Percentiles rank a stretch among this genome's conserved stretches.
phyloP scores from a whole-genome alignment of 2,888 invertebrate species.

The Bombylius discolor region DNA sequence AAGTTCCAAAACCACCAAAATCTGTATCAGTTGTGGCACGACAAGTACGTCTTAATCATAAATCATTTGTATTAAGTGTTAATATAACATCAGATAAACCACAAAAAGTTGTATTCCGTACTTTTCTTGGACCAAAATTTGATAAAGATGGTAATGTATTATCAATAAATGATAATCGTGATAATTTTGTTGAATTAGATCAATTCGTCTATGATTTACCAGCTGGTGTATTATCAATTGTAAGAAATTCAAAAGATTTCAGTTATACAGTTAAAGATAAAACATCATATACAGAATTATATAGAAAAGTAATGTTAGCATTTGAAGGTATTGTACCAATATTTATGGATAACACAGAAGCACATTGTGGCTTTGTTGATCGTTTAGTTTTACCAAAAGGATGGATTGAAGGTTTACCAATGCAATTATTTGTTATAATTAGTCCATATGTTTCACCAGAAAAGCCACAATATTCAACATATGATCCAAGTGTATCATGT shows the following conservation, averaged over 20 bases:
- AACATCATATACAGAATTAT: conserved; percentile 34
- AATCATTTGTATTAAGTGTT: conserved; percentile 49
- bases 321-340: conserved; percentile 36
- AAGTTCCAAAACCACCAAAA: not conserved
- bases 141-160: conserved; percentile 39
- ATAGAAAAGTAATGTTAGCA: conserved; percentile 38
- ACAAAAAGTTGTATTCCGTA: conserved; percentile 45
- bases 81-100: conserved; percentile 46
- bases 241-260: conserved; percentile 25
- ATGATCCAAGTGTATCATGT: conserved; percentile 36
- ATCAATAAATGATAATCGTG: conserved; percentile 44
- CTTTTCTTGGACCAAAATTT: conserved; percentile 59
- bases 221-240: conserved; percentile 37
- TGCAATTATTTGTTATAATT: conserved; percentile 47
- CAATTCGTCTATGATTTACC: conserved; percentile 45
- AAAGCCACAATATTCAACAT: conserved; percentile 29
- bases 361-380: conserved; percentile 46
- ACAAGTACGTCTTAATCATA: conserved; percentile 49
- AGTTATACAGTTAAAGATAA: conserved; percentile 45
- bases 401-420: conserved; percentile 46
- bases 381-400: conserved; percentile 53
- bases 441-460: conserved; percentile 34
- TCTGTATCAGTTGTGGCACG: not conserved
- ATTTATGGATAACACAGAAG: conserved; percentile 36
- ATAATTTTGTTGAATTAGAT: conserved; percentile 53